Percentiles rank a stretch among this genome's conserved stretches.
Conservation (phyloP, 2,888 invertebrate genomes). For the Epinotia ramella region DNA sequence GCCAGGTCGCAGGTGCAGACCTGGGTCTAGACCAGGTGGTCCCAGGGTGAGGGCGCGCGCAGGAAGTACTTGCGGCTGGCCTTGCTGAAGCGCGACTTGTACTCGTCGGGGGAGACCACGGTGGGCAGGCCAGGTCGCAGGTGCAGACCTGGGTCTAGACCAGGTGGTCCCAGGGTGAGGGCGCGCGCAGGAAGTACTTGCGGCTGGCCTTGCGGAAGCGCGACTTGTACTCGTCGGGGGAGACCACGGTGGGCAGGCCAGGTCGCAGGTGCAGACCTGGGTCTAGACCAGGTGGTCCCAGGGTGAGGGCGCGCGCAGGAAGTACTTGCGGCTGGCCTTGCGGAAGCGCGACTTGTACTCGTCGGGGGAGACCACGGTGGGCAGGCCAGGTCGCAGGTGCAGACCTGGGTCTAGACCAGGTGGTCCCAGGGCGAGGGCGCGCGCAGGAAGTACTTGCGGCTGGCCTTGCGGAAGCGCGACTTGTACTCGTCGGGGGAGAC, state of each 20-base stretch:
- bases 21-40: constrained; percentile 77
- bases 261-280: too few species aligned
- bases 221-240: constrained; percentile 95
- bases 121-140: constrained; percentile 91
- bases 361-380: constrained; percentile 98
- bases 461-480: constrained; percentile 54
- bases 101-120: constrained; percentile 97
- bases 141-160: too few species aligned
- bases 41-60: constrained; percentile 94
- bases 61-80: constrained; percentile 97
- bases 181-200: constrained; percentile 95
- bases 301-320: constrained; percentile 94
- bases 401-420: neutral
- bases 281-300: constrained; percentile 86
- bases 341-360: constrained; percentile 94
- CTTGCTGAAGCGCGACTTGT: constrained; percentile 94
- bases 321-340: constrained; percentile 96
- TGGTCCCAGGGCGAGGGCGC: neutral
- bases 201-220: constrained; percentile 97
- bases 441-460: too few species aligned
- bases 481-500: constrained; percentile 97
- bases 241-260: constrained; percentile 98
- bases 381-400: constrained; percentile 87
- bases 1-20: neutral
- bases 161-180: constrained; percentile 91